phyloP scores from a whole-genome alignment of 2,797 vertebrate species.

The Distichodus sexfasciatus region DNA sequence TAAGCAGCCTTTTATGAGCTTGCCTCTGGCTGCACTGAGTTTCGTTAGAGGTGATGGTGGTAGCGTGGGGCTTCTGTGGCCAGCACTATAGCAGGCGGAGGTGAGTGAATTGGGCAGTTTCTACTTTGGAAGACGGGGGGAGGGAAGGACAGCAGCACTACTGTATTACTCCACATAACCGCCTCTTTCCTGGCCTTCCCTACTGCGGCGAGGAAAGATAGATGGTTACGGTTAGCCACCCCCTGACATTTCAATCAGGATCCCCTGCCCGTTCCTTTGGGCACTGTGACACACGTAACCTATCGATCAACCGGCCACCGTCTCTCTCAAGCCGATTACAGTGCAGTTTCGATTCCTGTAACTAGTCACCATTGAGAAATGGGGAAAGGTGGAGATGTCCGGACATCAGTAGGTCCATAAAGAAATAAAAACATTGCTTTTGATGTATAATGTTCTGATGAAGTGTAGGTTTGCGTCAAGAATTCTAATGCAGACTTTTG shows the following conservation, averaged over 20 bases:
- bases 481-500: too few species aligned
- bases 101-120: neutral
- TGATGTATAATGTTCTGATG: neutral
- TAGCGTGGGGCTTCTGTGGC: neutral
- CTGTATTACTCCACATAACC: slow-evolving; percentile 1
- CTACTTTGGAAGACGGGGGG: neutral
- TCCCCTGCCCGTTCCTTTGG: slow-evolving; percentile 59
- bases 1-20: neutral
- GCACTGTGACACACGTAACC: slow-evolving; percentile 54
- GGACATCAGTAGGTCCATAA: neutral
- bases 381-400: neutral
- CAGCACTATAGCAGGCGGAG: neutral
- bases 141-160: neutral
- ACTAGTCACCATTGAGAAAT: slow-evolving; percentile 16
- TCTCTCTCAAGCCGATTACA: neutral
- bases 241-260: slow-evolving; percentile 50
- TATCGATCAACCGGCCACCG: slow-evolving; percentile 59
- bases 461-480: too few species aligned
- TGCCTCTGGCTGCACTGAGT: neutral
- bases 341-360: slow-evolving; percentile 18
- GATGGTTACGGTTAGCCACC: slow-evolving; percentile 64
- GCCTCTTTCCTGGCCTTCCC: slow-evolving; percentile 13
- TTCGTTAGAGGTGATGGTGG: neutral
- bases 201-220: slow-evolving; percentile 54
- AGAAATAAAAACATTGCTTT: neutral